phyloP scores from a whole-genome alignment of 2,888 invertebrate species.

The Aspidapion aeneum region DNA sequence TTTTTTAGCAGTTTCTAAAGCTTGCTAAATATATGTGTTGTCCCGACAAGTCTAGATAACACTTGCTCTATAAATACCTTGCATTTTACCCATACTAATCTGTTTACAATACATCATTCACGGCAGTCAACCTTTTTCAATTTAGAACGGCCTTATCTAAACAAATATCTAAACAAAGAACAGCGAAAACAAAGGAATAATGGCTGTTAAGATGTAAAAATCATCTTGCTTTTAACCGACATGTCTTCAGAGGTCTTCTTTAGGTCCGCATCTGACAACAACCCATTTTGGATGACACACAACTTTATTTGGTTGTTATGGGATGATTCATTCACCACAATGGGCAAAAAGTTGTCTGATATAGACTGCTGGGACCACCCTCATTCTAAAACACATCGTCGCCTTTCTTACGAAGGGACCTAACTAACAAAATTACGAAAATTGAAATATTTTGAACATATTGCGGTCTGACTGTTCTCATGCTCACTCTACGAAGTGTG shows the following conservation, averaged over 20 bases:
- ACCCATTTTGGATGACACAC: background rate
- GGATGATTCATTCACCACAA: background rate
- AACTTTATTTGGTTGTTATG: background rate
- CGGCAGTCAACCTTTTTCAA: conserved; percentile 23
- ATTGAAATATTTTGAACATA: too few relatives aligned
- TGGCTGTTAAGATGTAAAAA: background rate
- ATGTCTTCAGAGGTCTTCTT: background rate
- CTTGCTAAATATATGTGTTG: too few relatives aligned
- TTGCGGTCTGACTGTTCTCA: too few relatives aligned
- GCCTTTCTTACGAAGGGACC: too few relatives aligned
- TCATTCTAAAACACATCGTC: too few relatives aligned
- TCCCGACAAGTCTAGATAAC: too few relatives aligned
- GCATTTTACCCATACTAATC: too few relatives aligned
- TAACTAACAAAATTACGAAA: too few relatives aligned
- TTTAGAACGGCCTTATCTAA: conserved; percentile 22
- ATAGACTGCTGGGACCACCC: background rate
- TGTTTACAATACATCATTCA: background rate
- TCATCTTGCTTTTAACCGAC: background rate
- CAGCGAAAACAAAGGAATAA: background rate
- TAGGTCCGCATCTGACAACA: background rate
- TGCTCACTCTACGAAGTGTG: too few relatives aligned
- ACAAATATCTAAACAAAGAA: conserved; percentile 23
- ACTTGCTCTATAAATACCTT: too few relatives aligned
- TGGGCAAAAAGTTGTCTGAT: background rate
- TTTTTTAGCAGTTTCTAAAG: too few relatives aligned